A percentile compares a stretch with the other conserved stretches of the same genome.
Conservation (phyloP, 2,797 vertebrate genomes). For the Streptopelia turtur region DNA sequence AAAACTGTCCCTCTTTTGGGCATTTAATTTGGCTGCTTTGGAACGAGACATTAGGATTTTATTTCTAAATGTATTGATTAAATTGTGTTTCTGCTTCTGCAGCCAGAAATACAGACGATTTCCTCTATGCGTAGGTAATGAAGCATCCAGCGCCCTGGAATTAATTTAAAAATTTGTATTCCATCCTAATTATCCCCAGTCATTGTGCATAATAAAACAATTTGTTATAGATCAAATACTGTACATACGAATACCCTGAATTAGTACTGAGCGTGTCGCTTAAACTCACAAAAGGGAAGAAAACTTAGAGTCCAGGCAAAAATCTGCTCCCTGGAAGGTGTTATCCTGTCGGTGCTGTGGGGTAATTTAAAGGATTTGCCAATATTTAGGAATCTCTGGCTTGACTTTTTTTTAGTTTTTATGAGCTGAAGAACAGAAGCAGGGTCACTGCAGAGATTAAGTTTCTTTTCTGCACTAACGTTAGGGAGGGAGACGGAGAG, state of each 20-base stretch:
- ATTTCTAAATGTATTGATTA: slow-evolving; percentile 10
- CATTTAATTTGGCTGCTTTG: slow-evolving; percentile 54
- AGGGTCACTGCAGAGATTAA: slow-evolving; percentile 38
- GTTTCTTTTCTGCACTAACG: slow-evolving; percentile 18
- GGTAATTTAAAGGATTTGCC: slow-evolving; percentile 39
- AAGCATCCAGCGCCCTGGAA: neutral
- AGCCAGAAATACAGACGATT: neutral
- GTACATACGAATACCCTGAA: neutral
- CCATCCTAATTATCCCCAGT: neutral
- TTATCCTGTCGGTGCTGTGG: neutral
- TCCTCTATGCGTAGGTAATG: neutral
- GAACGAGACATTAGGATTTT: slow-evolving; percentile 3
- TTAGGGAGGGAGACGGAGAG: neutral
- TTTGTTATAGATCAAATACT: slow-evolving; percentile 28
- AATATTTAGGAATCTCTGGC: slow-evolving; percentile 6
- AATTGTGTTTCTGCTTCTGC: neutral
- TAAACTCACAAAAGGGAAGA: slow-evolving; percentile 26
- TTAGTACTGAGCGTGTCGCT: neutral
- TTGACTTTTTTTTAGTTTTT: slow-evolving; percentile 49
- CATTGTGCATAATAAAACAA: neutral
- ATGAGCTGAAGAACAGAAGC: slow-evolving; percentile 52
- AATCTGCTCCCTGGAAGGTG: neutral
- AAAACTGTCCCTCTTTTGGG: slow-evolving; percentile 34
- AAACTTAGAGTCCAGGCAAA: neutral
- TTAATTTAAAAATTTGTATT: slow-evolving; percentile 25